phyloP scores from a whole-genome alignment of 37 sponge, comb jelly and placozoan species.

The Axinella damicornis region DNA sequence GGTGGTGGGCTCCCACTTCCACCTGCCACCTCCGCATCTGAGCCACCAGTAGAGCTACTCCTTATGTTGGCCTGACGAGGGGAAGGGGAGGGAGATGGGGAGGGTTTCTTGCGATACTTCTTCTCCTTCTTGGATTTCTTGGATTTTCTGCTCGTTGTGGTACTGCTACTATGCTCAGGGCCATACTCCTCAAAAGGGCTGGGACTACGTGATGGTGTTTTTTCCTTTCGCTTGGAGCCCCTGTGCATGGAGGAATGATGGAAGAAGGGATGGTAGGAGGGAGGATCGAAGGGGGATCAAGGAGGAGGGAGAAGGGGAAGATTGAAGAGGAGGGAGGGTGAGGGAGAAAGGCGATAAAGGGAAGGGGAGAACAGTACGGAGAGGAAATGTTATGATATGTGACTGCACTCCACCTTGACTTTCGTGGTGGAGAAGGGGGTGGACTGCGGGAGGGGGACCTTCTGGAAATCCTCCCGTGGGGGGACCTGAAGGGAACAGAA shows the following conservation, averaged over 20 bases:
- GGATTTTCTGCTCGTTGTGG: background rate
- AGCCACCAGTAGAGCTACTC: too few relatives aligned
- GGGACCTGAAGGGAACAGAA: too few relatives aligned
- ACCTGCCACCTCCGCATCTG: too few relatives aligned
- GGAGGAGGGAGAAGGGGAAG: too few relatives aligned
- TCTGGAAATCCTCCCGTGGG: background rate
- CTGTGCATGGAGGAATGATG: too few relatives aligned
- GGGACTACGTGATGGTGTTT: background rate
- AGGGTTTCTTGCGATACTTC: constrained; percentile 30
- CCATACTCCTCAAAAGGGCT: constrained; percentile 6
- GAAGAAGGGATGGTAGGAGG: too few relatives aligned
- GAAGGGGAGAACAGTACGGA: too few relatives aligned
- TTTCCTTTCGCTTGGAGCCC: background rate
- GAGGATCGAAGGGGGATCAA: too few relatives aligned
- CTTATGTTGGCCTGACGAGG: background rate
- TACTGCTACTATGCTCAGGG: background rate
- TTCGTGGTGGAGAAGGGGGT: constrained; percentile 21
- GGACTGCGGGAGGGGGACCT: constrained; percentile 14
- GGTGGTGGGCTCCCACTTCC: too few relatives aligned
- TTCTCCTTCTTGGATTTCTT: constrained; percentile 51
- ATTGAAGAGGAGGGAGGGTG: too few relatives aligned
- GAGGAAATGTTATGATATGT: too few relatives aligned
- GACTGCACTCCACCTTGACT: constrained; percentile 1
- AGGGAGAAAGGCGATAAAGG: too few relatives aligned
- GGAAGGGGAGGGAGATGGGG: constrained; percentile 41